Conservation (phyloP, 2,797 vertebrate species). For the Falco biarmicus region DNA sequence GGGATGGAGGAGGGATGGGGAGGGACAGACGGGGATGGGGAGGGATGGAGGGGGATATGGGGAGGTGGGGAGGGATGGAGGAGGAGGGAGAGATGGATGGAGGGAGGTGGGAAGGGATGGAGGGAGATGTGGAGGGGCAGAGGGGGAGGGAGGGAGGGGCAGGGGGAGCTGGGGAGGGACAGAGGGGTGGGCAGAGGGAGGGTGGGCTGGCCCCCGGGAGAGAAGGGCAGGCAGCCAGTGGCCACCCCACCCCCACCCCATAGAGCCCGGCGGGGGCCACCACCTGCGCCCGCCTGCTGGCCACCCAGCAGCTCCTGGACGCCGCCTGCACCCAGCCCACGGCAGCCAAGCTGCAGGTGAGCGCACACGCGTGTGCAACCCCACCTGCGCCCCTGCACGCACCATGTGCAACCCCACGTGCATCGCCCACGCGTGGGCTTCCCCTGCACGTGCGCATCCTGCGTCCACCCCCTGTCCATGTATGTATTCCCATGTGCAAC, state of each 20-base stretch:
- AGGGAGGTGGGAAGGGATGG: not conserved
- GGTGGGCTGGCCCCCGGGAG: not conserved
- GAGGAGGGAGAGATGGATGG: no score
- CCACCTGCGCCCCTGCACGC: no score
- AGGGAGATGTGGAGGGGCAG: no score
- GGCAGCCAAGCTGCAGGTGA: not conserved
- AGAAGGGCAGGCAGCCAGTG: not conserved
- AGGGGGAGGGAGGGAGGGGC: not conserved
- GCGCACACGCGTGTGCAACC: no score
- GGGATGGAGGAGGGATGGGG: no score
- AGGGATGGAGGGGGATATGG: no score
- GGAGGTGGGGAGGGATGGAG: no score
- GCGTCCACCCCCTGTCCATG: not conserved
- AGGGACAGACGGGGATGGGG: not conserved
- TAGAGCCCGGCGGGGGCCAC: not conserved
- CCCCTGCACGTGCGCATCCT: not conserved
- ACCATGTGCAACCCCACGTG: not conserved
- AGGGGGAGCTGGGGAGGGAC: not conserved
- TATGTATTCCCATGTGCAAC: not conserved
- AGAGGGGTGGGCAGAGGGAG: not conserved
- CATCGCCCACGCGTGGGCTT: no score
- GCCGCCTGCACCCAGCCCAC: fast-evolving
- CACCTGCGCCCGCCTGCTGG: not conserved
- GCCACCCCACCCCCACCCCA: not conserved
- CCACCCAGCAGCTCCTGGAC: fast-evolving